Evolutionary conservation across 2,888 invertebrate genomes (phyloP).

Genomic region (Tuta absoluta): DNA sequence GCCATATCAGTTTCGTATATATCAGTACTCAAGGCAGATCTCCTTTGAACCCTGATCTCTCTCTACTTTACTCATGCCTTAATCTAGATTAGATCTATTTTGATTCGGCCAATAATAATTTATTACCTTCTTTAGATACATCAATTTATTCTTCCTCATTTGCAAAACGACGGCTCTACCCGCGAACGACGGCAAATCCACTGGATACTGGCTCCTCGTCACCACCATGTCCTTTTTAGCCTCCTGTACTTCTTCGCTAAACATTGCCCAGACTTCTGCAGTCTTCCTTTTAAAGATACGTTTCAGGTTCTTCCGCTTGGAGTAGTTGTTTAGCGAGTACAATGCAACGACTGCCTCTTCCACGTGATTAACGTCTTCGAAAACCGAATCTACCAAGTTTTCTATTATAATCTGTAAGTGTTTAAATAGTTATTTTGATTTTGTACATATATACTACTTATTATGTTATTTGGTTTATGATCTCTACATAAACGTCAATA

Average conservation of each 20-base stretch:
- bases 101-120: not conserved
- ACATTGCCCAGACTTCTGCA: constrained; percentile 86
- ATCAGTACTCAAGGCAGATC: no score
- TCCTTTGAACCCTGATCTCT: no score
- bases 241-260: constrained; percentile 87
- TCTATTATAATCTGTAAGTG: constrained; percentile 87
- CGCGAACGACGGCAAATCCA: constrained; percentile 85
- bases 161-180: constrained; percentile 86
- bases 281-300: constrained; percentile 86
- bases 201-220: constrained; percentile 82
- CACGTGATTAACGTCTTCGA: constrained; percentile 88
- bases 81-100: no score
- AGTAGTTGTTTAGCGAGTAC: constrained; percentile 88
- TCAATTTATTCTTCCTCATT: constrained; percentile 84
- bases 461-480: not conserved
- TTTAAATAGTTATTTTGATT: no score
- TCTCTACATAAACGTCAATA: no score
- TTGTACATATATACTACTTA: not conserved
- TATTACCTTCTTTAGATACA: constrained; percentile 80
- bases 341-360: constrained; percentile 90
- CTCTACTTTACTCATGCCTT: no score
- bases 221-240: constrained; percentile 86
- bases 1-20: no score
- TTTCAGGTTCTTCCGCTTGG: constrained; percentile 86
- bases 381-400: constrained; percentile 89